Evolutionary conservation across 2,888 invertebrate species (phyloP).

Genomic region (Pyrochroa serraticornis): DNA sequence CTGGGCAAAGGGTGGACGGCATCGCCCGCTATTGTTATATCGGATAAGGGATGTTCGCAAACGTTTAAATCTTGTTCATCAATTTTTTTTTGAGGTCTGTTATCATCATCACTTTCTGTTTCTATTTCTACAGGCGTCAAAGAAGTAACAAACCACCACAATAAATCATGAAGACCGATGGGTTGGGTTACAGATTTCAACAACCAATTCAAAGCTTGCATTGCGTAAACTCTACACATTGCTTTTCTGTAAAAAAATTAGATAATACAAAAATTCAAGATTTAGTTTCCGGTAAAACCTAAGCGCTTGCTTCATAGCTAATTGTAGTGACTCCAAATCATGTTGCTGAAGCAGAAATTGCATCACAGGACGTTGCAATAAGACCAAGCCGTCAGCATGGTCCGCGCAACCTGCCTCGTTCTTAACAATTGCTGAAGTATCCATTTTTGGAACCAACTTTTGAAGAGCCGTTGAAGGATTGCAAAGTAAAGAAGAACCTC

Average conservation of each 20-base stretch:
- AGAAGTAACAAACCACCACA: slow-evolving; percentile 96
- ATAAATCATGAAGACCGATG: slow-evolving; percentile 88
- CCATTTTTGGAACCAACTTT: slow-evolving; percentile 73
- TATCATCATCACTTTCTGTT: slow-evolving; percentile 64
- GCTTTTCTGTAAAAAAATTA: slow-evolving; percentile 62
- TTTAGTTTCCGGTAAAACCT: slow-evolving; percentile 56
- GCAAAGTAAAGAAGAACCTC: slow-evolving; percentile 80
- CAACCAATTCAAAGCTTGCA: slow-evolving; percentile 96
- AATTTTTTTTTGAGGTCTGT: slow-evolving; percentile 54
- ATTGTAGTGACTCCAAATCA: slow-evolving; percentile 80
- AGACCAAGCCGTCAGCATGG: slow-evolving; percentile 61
- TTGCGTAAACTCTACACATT: slow-evolving; percentile 82
- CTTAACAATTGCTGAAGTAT: slow-evolving; percentile 61
- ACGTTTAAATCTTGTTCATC: slow-evolving; percentile 62
- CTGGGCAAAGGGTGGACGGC: slow-evolving; percentile 67
- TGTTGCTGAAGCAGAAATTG: slow-evolving; percentile 85
- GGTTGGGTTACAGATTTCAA: slow-evolving; percentile 90
- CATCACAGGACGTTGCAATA: slow-evolving; percentile 84
- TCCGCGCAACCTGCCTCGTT: slow-evolving; percentile 52
- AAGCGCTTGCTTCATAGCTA: slow-evolving; percentile 88
- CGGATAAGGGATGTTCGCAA: slow-evolving; percentile 81
- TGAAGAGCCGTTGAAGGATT: slow-evolving; percentile 89
- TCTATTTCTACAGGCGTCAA: slow-evolving; percentile 67
- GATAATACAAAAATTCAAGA: neutral
- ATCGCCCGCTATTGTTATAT: slow-evolving; percentile 76